Conservation (phyloP, 2,797 vertebrate species). For the Poecilia wingei region DNA sequence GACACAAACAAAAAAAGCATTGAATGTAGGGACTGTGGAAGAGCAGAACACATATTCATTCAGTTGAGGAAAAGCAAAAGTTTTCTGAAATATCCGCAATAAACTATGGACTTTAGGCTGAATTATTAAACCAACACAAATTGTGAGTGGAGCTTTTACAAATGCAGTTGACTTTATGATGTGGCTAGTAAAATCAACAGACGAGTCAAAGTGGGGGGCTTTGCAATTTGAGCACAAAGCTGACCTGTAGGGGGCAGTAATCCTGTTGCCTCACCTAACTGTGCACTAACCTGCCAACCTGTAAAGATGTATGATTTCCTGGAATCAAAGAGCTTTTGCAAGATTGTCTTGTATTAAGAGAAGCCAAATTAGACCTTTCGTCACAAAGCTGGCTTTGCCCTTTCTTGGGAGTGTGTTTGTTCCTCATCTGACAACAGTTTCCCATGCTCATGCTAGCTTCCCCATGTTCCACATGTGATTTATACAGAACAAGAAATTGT, state of each 20-base stretch:
- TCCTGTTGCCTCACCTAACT: slow-evolving; percentile 20
- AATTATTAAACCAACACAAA: background rate
- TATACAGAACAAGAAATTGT: slow-evolving; percentile 4
- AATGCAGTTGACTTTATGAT: background rate
- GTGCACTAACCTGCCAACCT: slow-evolving; percentile 33
- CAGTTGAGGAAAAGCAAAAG: background rate
- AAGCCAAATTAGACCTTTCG: slow-evolving; percentile 20
- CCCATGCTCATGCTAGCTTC: background rate
- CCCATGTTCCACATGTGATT: background rate
- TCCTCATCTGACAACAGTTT: slow-evolving; percentile 8
- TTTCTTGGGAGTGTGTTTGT: slow-evolving; percentile 25
- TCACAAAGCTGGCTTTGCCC: slow-evolving; percentile 61
- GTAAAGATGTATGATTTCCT: slow-evolving; percentile 15
- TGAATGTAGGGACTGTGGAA: background rate
- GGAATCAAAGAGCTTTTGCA: slow-evolving; percentile 46
- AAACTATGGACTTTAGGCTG: background rate
- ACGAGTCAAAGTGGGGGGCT: background rate
- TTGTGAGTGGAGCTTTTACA: background rate
- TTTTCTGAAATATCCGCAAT: background rate
- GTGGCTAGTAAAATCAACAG: background rate
- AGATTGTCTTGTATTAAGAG: slow-evolving; percentile 41
- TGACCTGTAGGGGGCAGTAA: background rate
- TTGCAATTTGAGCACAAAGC: background rate
- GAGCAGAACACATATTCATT: background rate
- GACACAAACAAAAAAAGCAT: background rate